Evolutionary conservation across 2,888 invertebrate genomes (phyloP), one percentile per base, ranked within the genome.

Genomic region (Andrena dorsata): DNA sequence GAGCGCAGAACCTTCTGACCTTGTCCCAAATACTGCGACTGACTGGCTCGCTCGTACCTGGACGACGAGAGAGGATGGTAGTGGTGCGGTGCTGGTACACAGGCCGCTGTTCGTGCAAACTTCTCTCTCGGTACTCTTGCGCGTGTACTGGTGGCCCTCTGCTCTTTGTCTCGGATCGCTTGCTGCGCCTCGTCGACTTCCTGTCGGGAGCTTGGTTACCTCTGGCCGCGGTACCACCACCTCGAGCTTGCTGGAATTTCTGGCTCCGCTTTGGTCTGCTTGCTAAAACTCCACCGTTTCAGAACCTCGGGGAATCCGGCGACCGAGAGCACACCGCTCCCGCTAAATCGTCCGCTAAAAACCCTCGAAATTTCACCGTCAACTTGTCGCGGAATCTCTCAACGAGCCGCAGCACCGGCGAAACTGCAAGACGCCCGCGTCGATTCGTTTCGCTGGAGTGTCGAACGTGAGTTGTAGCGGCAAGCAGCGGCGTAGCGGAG

Each of bases 1-100:
- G 89, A 90, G 87, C 88, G 90, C 92, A 87, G 92, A 92, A 93
- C 93, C 93, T 90, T 93, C 93, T 94, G 94, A 94, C 94, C 94
- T 94, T 94, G 94, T 94, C 94, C 94, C 93, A 93, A 94, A 94
- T 94, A 93, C 93, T 93, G 89, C 90, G 84, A 89, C 91, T 90
- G 89, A 90, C 91, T 91, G 89, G 89, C 89, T 90, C 84, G 85
- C 83, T 90, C 82, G 74, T 78, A 80, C 77, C 77, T 65, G 70
- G 73, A 73, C 74, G 76, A 68, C 68, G 35, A 35, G 51, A 35
- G 51, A 71, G 75, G 58, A 56, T 85, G 65, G 81, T 76, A 32
- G 70, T 76, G 51, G 76, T 58, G 58, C 35, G 26, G 41, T 66
- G 32, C 23, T 63, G 53, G 61, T 41, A 68, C 68, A 63, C 53